Evolutionary conservation across 1,140 invertebrate genomes (phyloP), one percentile per base, ranked within the genome.

Genomic region (Anagrus nilaparvatae): DNA sequence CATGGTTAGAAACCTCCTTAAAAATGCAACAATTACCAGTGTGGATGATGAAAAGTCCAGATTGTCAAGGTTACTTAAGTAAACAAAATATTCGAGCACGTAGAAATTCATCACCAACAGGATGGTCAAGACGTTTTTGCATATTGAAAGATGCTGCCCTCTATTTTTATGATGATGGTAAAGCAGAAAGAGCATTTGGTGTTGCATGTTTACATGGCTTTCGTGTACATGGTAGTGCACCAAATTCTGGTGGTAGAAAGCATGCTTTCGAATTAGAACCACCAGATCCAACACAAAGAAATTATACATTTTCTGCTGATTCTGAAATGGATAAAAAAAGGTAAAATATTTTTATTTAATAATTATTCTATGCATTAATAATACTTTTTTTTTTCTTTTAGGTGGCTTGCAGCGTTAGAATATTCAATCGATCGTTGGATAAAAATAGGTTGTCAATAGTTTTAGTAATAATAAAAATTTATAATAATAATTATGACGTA

Each of bases 371-470:
- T 41, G 20, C 34, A 21, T 36, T 41, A 28, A 41, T 30, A 13
- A 25, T 20, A 19, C 27, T 16, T 14, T 4, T 35, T 28, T 39
- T 18, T 7, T 9, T 40, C 27, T 25, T 43, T 42, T 66, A 95
- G 91, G 59, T 97, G 92, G 92, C 75, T 95, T 54, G 87, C 88
- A 42, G 88, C 90, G 34, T 64, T 96, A 53, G 89, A 93, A 65
- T 94, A 92, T 60, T 94, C 91, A 31, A 94, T 97, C 61, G 89
- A 94, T 68, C 76, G 89, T 53, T 97, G 92, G 92, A 87, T 96
- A 60, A 90, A 91, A 72, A 82, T 90, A 59, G 82, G 80, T 70
- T 85, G 79, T 84, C 44, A 50, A 37, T 49, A 37, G 46, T 31
- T 46, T 47, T 48, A 48, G 43, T 45, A 40, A n/a, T 20, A 53